Percentiles rank a stretch among this genome's conserved stretches.
These are phyloP conservation scores for Parnassius mnemosyne DNA, from an alignment of 2,888 invertebrate species.

Conservation along the genomic window DNA sequence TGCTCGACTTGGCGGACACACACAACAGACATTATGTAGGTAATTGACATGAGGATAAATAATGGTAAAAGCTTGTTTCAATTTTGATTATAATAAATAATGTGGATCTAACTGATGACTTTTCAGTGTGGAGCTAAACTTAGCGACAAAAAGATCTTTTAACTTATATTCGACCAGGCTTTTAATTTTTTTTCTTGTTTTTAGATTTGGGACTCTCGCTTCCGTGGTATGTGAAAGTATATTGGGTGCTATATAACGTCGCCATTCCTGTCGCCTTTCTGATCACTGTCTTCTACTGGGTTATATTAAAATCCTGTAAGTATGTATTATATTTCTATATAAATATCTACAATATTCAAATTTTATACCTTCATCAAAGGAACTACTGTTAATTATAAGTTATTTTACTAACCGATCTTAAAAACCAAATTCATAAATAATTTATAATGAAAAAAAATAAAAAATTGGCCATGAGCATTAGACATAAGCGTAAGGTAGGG, in stretches of 20 bases:
- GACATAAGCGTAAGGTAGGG: too few species aligned
- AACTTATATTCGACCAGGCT: too few species aligned
- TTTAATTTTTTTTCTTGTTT: constrained; percentile 22
- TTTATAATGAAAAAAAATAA: too few species aligned
- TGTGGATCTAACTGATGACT: background rate
- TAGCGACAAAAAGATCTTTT: too few species aligned
- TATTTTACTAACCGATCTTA: too few species aligned
- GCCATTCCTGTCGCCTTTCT: constrained; percentile 72
- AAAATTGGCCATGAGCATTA: too few species aligned
- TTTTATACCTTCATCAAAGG: too few species aligned
- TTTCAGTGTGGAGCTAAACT: background rate
- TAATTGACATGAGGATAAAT: too few species aligned
- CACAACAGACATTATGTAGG: too few species aligned
- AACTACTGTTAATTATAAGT: too few species aligned
- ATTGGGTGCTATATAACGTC: constrained; percentile 76
- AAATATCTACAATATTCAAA: background rate
- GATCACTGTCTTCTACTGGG: constrained; percentile 75
- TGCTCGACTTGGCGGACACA: too few species aligned
- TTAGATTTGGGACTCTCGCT: constrained; percentile 64
- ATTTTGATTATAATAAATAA: background rate
- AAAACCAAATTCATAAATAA: too few species aligned
- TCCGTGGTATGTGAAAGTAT: constrained; percentile 70
- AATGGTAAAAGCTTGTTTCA: background rate
- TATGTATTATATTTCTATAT: constrained; percentile 27
- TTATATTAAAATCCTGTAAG: constrained; percentile 61